A percentile compares a stretch with the other conserved stretches of the same genome.
Evolutionary conservation across 2,113 vertebrate genomes (phyloP).

Genomic region (Sphyrna mokarran): DNA sequence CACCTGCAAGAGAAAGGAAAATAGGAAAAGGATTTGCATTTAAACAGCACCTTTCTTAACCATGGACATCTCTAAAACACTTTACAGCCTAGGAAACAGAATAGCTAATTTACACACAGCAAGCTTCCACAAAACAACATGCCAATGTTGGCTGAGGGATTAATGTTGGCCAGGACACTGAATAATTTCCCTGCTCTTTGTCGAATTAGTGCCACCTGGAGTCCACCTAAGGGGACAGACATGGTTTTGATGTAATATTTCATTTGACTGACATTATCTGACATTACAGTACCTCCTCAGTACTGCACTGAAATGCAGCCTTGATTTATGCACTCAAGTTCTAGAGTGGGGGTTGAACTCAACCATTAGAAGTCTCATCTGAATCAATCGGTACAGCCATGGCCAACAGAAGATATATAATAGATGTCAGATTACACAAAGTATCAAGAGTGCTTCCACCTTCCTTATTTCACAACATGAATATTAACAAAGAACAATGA

Average conservation of each 20-base stretch:
- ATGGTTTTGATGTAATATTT: no score
- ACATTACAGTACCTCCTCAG: not conserved
- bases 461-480: not conserved
- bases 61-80: not conserved
- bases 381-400: not conserved
- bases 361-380: no score
- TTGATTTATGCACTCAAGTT: not conserved
- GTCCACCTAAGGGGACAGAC: not conserved
- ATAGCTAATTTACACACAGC: not conserved
- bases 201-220: not conserved
- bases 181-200: not conserved
- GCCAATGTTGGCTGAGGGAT: not conserved
- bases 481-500: not conserved
- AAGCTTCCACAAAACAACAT: no score
- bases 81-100: not conserved
- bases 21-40: not conserved
- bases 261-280: no score
- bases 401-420: not conserved
- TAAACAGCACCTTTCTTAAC: no score
- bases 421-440: not conserved
- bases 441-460: not conserved
- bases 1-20: slow-evolving; percentile 55
- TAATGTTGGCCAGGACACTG: not conserved
- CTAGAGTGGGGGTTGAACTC: no score
- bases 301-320: not conserved